These are phyloP conservation scores for Eupeodes latifasciatus DNA, from an alignment of 2,888 invertebrate genomes.

Conservation along the genomic window DNA sequence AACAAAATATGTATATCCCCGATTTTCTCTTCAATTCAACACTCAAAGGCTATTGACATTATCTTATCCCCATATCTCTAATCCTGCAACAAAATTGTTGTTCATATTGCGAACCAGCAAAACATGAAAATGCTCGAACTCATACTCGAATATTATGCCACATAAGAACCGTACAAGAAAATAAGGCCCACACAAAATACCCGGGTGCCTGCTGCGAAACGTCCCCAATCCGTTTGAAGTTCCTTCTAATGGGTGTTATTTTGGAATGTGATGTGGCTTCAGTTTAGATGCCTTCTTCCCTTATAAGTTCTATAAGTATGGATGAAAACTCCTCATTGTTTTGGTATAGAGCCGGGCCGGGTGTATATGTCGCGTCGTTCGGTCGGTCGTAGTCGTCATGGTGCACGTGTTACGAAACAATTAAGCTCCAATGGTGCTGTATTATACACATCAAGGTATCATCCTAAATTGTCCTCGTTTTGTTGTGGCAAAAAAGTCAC, in stretches of 20 bases:
- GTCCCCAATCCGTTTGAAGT: constrained; percentile 50
- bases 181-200: constrained; percentile 46
- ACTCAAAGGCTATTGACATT: constrained; percentile 69
- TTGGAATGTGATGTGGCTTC: constrained; percentile 22
- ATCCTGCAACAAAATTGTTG: constrained; percentile 70
- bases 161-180: constrained; percentile 50
- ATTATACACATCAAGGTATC: constrained; percentile 68
- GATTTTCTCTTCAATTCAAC: constrained; percentile 41
- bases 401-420: constrained; percentile 75
- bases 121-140: constrained; percentile 46
- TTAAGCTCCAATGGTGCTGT: constrained; percentile 69
- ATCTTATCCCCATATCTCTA: constrained; percentile 68
- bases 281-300: neutral
- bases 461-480: constrained; percentile 74
- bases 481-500: constrained; percentile 72
- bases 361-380: neutral
- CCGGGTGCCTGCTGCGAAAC: constrained; percentile 6
- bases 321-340: neutral
- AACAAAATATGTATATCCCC: constrained; percentile 16
- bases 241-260: constrained; percentile 27
- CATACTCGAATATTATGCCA: constrained; percentile 57
- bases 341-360: neutral
- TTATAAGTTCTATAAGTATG: neutral
- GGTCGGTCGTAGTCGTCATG: constrained; percentile 47
- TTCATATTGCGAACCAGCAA: constrained; percentile 52